These are phyloP conservation scores for Schlechtendalia chinensis DNA, from an alignment of 1,140 invertebrate genomes.

Conservation along the genomic window DNA sequence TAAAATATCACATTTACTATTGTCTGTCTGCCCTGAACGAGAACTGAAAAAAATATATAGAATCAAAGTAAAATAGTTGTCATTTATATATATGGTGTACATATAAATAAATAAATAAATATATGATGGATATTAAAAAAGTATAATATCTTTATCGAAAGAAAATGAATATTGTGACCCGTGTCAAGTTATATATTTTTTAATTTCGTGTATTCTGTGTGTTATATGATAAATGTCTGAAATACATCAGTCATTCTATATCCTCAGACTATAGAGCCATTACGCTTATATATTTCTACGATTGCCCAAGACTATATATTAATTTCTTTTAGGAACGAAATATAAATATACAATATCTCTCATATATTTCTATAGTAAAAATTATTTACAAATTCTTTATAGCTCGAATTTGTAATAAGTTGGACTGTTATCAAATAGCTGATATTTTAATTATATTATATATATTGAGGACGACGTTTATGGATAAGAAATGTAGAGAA, in stretches of 20 bases:
- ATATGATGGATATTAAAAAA: conserved; percentile 16
- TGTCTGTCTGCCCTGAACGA: not conserved
- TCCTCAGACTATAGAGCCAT: not conserved
- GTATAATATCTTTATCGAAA: conserved; percentile 1
- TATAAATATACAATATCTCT: not conserved
- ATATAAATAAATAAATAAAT: too few species aligned
- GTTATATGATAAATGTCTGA: conserved; percentile 20
- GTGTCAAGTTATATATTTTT: not conserved
- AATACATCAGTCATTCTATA: not conserved
- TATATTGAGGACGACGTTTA: too few species aligned
- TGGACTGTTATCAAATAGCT: too few species aligned
- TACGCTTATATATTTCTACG: not conserved
- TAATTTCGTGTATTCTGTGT: not conserved
- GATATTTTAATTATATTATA: too few species aligned
- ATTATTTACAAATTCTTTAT: not conserved
- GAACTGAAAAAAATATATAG: conserved; percentile 5
- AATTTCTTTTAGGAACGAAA: not conserved
- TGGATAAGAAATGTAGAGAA: too few species aligned
- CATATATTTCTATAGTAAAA: not conserved
- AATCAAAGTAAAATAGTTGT: not conserved
- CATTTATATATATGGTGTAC: not conserved
- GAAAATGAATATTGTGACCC: conserved; percentile 7
- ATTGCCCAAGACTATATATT: not conserved
- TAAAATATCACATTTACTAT: not conserved
- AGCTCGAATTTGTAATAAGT: too few species aligned